Percentiles rank a stretch among this genome's conserved stretches.
phyloP scores from a whole-genome alignment of 2,113 vertebrate genomes.

The Serilophus lunatus region DNA sequence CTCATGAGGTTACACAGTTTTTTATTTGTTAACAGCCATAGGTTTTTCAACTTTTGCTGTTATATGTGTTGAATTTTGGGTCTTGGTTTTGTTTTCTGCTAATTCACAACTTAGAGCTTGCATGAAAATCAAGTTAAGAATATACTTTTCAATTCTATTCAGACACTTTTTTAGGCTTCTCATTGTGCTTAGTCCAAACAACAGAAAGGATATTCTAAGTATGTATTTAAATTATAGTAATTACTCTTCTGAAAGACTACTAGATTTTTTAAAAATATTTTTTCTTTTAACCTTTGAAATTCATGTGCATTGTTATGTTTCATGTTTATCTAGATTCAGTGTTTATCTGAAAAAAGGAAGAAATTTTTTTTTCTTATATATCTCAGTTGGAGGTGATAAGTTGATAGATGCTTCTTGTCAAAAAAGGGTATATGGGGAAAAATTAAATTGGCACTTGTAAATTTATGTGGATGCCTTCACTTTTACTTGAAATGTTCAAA shows the following conservation, averaged over 20 bases:
- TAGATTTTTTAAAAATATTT: neutral
- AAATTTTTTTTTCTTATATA: neutral
- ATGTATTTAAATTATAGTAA: neutral
- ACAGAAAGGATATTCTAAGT: neutral
- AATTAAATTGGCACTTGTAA: neutral
- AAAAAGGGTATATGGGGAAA: neutral
- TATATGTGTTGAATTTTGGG: neutral
- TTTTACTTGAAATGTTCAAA: neutral
- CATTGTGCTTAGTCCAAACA: neutral
- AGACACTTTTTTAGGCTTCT: neutral
- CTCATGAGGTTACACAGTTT: neutral
- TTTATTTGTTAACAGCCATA: neutral
- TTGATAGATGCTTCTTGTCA: neutral
- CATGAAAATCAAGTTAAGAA: neutral
- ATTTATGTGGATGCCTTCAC: neutral
- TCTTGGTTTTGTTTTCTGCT: neutral
- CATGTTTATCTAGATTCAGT: neutral
- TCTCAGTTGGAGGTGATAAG: neutral
- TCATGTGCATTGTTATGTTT: neutral
- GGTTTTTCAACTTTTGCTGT: rapidly evolving
- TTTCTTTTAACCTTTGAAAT: neutral
- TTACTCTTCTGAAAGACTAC: neutral
- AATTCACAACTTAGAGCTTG: neutral
- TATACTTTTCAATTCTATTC: neutral
- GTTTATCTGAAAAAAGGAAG: neutral